Base-by-base conservation (phyloP, 2,797 vertebrate genomes). In the Argyrosomus regius region DNA sequence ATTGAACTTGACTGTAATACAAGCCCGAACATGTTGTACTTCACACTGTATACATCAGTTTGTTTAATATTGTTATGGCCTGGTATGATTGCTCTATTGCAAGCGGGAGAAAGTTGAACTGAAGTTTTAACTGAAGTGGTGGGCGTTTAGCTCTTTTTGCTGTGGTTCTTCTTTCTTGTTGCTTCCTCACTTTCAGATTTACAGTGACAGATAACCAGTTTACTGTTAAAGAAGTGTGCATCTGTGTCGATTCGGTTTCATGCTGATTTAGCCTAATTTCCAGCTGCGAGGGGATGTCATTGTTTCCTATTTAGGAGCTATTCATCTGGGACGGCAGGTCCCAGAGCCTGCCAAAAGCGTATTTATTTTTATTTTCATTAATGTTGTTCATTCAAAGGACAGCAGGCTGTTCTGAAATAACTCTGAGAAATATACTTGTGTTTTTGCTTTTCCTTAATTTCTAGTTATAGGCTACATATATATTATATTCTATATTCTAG, bases 201-300 rank as follows among this genome's bases (percentile, higher is more conserved):
- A 43, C 28, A 71, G 60, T 77, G 74, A 74, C 69, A 66, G 56
- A 77, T 73, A 80, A 72, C 2, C 24, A 62, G 35, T 74, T 83
- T 62, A 43, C 53, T 74, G 49, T 59, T 74, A 57, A 65, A 77
- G 67, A 86, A 75, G 64, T 48, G 59, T 75, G 52, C 79, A 72
- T 78, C 68, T 78, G 57, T 72, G 76, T 61, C 16, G 16, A 45
- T 80, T 76, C 72, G 66, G 43, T 64, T 79, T 69, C 77, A 56
- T 72, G 85, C 79, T 77, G 76, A 80, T 85, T 84, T 59, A 74
- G 73, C 69, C 78, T 68, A 59, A 87, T 83, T 77, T 87, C 82
- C 77, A 72, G 71, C 85, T 89, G 75, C 75, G 84, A 82, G 77
- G 35, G 50, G 80, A 71, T 89, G 80, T 80, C 69, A 75, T 65